Conservation (phyloP, 30 jellyfish, hydroid and myxozoan genomes). For the Cassiopea andromeda region DNA sequence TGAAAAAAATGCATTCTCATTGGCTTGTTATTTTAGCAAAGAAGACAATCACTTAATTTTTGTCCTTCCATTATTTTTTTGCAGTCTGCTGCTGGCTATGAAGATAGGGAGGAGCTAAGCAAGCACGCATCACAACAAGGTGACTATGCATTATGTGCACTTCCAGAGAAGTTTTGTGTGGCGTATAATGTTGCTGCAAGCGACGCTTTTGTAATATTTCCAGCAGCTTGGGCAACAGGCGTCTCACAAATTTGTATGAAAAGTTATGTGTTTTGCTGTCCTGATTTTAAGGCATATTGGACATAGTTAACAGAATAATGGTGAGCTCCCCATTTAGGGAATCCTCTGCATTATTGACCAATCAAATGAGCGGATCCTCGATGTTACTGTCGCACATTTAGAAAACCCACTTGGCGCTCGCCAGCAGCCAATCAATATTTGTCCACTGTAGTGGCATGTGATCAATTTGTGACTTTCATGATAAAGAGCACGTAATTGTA, state of each 20-base stretch:
- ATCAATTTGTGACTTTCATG: too few species aligned
- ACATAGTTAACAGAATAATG: too few species aligned
- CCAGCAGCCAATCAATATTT: too few species aligned
- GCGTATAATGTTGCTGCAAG: background rate
- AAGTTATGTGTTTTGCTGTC: too few species aligned
- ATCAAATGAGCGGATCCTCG: background rate
- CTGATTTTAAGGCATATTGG: too few species aligned
- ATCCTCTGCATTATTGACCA: background rate
- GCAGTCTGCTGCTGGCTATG: constrained; percentile 61
- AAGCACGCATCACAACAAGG: constrained; percentile 85
- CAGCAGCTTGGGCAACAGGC: background rate
- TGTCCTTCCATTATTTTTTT: background rate
- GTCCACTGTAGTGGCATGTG: too few species aligned
- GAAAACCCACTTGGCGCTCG: background rate
- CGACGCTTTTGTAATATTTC: background rate
- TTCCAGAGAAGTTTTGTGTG: background rate
- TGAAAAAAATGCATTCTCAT: too few species aligned
- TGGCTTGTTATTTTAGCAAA: too few species aligned
- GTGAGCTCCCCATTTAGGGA: background rate
- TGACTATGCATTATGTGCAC: background rate
- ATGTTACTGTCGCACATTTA: background rate
- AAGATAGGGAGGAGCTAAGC: constrained; percentile 72
- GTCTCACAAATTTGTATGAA: too few species aligned
- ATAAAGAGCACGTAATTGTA: too few species aligned
- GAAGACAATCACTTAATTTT: too few species aligned